Evolutionary conservation across 2,888 invertebrate species (phyloP), one percentile per base, ranked within the genome.

Genomic region (Noctua fimbriata): DNA sequence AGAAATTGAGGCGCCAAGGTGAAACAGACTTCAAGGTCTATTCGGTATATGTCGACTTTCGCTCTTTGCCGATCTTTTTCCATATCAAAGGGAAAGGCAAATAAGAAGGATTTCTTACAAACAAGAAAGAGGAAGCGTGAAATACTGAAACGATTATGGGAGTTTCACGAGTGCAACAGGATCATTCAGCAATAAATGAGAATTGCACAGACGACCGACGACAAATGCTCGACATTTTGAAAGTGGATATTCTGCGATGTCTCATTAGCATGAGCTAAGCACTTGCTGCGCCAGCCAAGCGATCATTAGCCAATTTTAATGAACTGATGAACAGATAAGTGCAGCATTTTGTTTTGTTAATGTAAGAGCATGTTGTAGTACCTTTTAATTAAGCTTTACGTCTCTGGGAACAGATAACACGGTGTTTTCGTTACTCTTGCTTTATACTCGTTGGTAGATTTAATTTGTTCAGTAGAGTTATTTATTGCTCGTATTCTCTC

Each of bases 251-350:
- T 82, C 69, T 85, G 69, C 21, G 24, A 18, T 52, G 47, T 36
- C 52, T 24, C 14, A 16, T 14, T 47, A 60, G 12, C n/a, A 36
- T 52, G 36, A 16, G 18, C 41, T 18, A 66, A 60, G 12, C 36
- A n/a, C 32, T 36, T 24, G 32, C 28, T 36, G 72, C 79, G 84
- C 86, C 28, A 18, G 28, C 60, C 60, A 82, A 66, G 78, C 79
- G 78, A 71, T 87, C 89, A 84, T 87, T 85, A 87, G 76, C 81
- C 65, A 82, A 82, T 85, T 85, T 78, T 80, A 87, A 87, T 90
- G 79, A 83, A 83, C 76, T 81, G 88, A 90, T 86, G 77, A 77
- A 63, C 63, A 82, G 87, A 90, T 87, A 87, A 66, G 70, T 55
- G 58, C n/a, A 24, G 18, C 66, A 75, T 86, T 87, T 87, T 79